These are phyloP conservation scores for Hyla sarda DNA, from an alignment of 2,113 vertebrate species.

Conservation along the genomic window DNA sequence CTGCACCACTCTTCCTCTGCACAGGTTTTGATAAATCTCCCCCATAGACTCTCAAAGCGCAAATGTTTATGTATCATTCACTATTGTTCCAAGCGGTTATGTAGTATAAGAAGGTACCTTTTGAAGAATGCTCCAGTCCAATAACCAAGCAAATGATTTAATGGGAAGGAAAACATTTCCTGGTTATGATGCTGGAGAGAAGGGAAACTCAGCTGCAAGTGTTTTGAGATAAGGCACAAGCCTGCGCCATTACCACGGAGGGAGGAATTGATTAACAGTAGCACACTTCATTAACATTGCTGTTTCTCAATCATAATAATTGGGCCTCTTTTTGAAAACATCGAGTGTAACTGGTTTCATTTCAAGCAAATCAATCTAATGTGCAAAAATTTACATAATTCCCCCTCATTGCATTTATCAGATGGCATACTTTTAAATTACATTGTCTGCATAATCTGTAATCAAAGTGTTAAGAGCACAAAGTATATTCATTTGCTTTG, in stretches of 20 bases:
- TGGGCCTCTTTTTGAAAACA: slow-evolving; percentile 67
- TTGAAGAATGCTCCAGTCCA: not conserved
- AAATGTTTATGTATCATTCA: not conserved
- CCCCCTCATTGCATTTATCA: slow-evolving; percentile 64
- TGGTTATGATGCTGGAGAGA: not conserved
- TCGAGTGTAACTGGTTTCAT: slow-evolving; percentile 66
- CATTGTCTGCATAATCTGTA: slow-evolving; percentile 73
- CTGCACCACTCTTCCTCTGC: too few relatives aligned
- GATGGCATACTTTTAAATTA: slow-evolving; percentile 71
- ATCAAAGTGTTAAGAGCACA: slow-evolving; percentile 73
- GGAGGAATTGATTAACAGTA: slow-evolving; percentile 71
- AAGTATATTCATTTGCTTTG: slow-evolving; percentile 70
- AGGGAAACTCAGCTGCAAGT: slow-evolving; percentile 26
- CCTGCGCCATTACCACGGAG: slow-evolving; percentile 57
- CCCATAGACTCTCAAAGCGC: too few relatives aligned
- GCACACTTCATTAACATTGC: slow-evolving; percentile 72
- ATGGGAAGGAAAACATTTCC: slow-evolving; percentile 2
- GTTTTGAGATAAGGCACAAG: slow-evolving; percentile 56
- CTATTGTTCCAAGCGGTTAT: not conserved
- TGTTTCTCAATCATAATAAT: slow-evolving; percentile 75
- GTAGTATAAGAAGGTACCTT: not conserved
- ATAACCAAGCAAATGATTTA: not conserved
- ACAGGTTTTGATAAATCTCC: too few relatives aligned
- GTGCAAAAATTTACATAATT: slow-evolving; percentile 68
- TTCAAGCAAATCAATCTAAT: slow-evolving; percentile 70